Conservation (phyloP, 2,797 vertebrate species). For the Chaunax sp. region DNA sequence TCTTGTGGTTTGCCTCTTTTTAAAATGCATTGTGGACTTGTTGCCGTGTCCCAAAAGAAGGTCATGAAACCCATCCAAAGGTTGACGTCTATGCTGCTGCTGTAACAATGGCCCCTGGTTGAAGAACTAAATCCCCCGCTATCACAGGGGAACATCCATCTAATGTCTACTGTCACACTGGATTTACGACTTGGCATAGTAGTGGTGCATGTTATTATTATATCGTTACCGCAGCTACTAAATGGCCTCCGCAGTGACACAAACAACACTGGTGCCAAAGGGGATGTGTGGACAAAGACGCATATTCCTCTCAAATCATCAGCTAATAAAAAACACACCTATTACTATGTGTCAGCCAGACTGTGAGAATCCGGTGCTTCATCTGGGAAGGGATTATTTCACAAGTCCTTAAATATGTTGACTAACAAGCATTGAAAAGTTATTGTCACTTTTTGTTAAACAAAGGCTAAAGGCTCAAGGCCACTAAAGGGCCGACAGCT, state of each 20-base stretch:
- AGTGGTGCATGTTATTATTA: slow-evolving; percentile 19
- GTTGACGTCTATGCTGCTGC: slow-evolving; percentile 5
- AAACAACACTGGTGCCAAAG: slow-evolving; percentile 47
- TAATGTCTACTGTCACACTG: background rate
- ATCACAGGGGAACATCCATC: slow-evolving; percentile 2
- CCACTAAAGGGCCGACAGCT: slow-evolving; percentile 1
- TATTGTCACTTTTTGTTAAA: slow-evolving; percentile 56
- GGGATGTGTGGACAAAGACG: slow-evolving; percentile 61
- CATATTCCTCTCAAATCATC: slow-evolving; percentile 57
- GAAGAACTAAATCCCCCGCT: slow-evolving; percentile 19
- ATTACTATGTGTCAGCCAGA: background rate
- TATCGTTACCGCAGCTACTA: slow-evolving; percentile 4
- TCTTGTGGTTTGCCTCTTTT: slow-evolving; percentile 16
- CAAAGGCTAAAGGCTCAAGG: slow-evolving; percentile 43
- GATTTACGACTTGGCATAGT: slow-evolving; percentile 57
- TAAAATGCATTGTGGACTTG: background rate
- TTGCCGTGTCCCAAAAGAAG: background rate
- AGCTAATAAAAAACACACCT: slow-evolving; percentile 43
- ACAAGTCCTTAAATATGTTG: slow-evolving; percentile 45
- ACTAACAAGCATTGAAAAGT: slow-evolving; percentile 62
- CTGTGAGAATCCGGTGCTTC: slow-evolving; percentile 3
- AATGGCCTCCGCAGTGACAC: slow-evolving; percentile 25
- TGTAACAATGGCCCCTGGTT: slow-evolving; percentile 26
- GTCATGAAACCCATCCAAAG: background rate
- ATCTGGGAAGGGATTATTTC: background rate